These are phyloP conservation scores for Chaetodon auriga DNA, from an alignment of 2,113 vertebrate genomes.

Conservation along the genomic window DNA sequence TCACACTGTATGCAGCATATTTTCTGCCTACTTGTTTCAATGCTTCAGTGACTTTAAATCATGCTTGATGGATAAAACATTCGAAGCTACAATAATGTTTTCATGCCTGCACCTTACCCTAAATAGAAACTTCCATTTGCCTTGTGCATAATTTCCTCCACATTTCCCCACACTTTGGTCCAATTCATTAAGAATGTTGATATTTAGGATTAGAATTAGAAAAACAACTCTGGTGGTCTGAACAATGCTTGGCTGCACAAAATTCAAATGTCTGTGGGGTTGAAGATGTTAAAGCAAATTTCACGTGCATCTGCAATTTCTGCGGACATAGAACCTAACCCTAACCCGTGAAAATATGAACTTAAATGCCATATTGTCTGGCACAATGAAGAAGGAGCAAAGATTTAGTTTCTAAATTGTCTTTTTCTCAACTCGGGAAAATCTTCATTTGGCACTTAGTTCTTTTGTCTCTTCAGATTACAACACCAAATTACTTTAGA, in stretches of 20 bases:
- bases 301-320: neutral
- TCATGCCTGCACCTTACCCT: neutral
- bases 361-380: neutral
- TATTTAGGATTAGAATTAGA: conserved; percentile 7
- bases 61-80: conserved; percentile 18
- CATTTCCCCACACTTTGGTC: neutral
- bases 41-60: conserved; percentile 29
- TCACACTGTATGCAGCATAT: neutral
- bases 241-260: conserved; percentile 40
- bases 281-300: conserved; percentile 4
- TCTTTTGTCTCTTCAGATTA: neutral
- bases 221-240: neutral
- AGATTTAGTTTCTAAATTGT: neutral
- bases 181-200: neutral
- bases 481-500: neutral
- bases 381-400: neutral
- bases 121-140: neutral
- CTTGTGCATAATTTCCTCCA: neutral
- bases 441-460: neutral
- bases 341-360: neutral
- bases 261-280: conserved; percentile 14
- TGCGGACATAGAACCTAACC: neutral
- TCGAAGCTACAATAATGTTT: neutral
- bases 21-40: conserved; percentile 18
- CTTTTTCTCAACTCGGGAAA: neutral